These are phyloP conservation scores for Atherinomorus stipes DNA, from an alignment of 2,113 vertebrate species.

Conservation along the genomic window DNA sequence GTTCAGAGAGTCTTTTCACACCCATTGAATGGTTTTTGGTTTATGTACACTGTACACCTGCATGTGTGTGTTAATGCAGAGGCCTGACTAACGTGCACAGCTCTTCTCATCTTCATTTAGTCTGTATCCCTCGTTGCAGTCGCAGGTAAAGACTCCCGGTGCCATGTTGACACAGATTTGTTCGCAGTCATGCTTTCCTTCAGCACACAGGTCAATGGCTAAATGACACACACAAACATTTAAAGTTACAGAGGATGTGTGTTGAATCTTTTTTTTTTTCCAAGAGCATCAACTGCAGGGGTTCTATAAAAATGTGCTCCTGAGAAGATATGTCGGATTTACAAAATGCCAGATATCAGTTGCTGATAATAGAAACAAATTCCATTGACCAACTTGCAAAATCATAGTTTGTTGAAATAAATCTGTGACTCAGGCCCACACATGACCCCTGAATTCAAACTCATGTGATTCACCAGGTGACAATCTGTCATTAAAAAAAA, in stretches of 20 bases:
- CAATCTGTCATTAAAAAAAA: background rate
- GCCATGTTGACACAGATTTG: slow-evolving; percentile 85
- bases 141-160: slow-evolving; percentile 83
- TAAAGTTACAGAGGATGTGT: background rate
- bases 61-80: background rate
- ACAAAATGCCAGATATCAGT: no score
- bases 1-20: background rate
- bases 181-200: slow-evolving; percentile 87
- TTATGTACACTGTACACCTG: background rate
- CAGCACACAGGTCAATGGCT: slow-evolving; percentile 86
- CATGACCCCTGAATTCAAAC: background rate
- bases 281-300: no score
- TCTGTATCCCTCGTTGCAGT: slow-evolving; percentile 83
- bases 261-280: accelerated
- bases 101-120: slow-evolving; percentile 88
- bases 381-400: no score
- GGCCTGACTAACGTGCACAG: slow-evolving; percentile 82
- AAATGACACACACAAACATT: slow-evolving; percentile 51
- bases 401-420: background rate
- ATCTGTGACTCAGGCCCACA: background rate
- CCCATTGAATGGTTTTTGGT: background rate
- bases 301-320: no score
- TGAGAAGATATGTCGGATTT: no score
- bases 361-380: no score
- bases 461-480: background rate